A percentile compares a stretch with the other conserved stretches of the same genome.
Evolutionary conservation across 2,797 vertebrate species (phyloP).

Genomic region (Coilia nasus): DNA sequence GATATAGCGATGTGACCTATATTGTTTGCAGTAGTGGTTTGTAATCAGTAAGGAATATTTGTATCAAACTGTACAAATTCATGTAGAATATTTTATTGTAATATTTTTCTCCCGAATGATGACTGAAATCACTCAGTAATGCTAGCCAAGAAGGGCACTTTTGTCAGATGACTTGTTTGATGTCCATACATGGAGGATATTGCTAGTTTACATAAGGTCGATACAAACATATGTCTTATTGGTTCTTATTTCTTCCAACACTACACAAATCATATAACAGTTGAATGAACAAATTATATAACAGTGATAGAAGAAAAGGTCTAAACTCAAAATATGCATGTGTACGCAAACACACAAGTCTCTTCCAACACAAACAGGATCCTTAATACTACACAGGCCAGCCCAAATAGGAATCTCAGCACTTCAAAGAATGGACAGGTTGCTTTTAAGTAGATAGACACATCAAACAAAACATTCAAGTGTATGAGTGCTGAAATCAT

Average conservation of each 20-base stretch:
- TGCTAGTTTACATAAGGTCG: background rate
- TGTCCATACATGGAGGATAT: background rate
- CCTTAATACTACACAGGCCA: background rate
- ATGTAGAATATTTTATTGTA: too few relatives aligned
- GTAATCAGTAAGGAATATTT: too few relatives aligned
- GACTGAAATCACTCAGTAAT: too few relatives aligned
- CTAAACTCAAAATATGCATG: background rate
- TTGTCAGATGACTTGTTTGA: constrained; percentile 4
- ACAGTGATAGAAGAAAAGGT: background rate
- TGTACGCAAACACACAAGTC: background rate
- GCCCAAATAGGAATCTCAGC: background rate
- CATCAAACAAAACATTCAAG: too few relatives aligned
- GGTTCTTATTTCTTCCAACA: background rate
- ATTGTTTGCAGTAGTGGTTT: too few relatives aligned
- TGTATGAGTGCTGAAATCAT: too few relatives aligned
- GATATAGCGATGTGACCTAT: too few relatives aligned
- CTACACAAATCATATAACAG: background rate
- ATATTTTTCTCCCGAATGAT: too few relatives aligned
- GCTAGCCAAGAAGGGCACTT: background rate
- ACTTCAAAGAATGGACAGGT: background rate
- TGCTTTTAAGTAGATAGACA: too few relatives aligned
- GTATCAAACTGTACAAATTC: too few relatives aligned
- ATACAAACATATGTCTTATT: background rate
- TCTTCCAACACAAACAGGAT: background rate
- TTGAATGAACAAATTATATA: background rate